Percentiles rank a stretch among this genome's conserved stretches.
These are phyloP conservation scores for Chaetoderma sp. DNA, from an alignment of 2,888 invertebrate species.

Conservation along the genomic window DNA sequence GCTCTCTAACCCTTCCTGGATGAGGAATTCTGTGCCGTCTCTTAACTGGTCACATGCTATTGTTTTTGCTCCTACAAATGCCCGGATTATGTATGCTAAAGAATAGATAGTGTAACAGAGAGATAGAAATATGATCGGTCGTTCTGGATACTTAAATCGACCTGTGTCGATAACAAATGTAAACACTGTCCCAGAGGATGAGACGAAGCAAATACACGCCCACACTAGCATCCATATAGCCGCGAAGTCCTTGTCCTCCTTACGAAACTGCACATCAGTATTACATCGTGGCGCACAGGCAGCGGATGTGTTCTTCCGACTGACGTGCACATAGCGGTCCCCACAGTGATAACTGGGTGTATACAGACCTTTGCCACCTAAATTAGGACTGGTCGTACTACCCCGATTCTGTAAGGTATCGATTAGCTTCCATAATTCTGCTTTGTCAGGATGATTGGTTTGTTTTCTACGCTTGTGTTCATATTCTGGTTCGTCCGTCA, in stretches of 20 bases:
- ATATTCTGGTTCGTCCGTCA: conserved; percentile 48
- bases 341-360: conserved; percentile 44
- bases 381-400: conserved; percentile 9
- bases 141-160: conserved; percentile 70
- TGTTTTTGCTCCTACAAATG: conserved; percentile 59
- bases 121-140: conserved; percentile 70
- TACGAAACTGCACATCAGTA: conserved; percentile 78
- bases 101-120: conserved; percentile 69
- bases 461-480: too few species aligned
- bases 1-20: conserved; percentile 72
- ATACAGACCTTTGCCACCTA: conserved; percentile 5
- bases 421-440: conserved; percentile 44
- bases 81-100: conserved; percentile 69
- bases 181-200: conserved; percentile 67
- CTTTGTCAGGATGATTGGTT: conserved; percentile 37
- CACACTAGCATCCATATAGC: conserved; percentile 83
- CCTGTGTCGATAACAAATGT: conserved; percentile 69
- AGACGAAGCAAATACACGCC: conserved; percentile 80
- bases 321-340: conserved; percentile 60
- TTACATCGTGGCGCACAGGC: conserved; percentile 73
- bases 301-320: conserved; percentile 47
- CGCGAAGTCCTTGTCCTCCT: conserved; percentile 78
- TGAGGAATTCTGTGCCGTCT: conserved; percentile 70
- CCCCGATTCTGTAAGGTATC: conserved; percentile 29
- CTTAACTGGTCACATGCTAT: conserved; percentile 74